Evolutionary conservation across 2,888 invertebrate genomes (phyloP).

Genomic region (Gisinianus flammeolus): DNA sequence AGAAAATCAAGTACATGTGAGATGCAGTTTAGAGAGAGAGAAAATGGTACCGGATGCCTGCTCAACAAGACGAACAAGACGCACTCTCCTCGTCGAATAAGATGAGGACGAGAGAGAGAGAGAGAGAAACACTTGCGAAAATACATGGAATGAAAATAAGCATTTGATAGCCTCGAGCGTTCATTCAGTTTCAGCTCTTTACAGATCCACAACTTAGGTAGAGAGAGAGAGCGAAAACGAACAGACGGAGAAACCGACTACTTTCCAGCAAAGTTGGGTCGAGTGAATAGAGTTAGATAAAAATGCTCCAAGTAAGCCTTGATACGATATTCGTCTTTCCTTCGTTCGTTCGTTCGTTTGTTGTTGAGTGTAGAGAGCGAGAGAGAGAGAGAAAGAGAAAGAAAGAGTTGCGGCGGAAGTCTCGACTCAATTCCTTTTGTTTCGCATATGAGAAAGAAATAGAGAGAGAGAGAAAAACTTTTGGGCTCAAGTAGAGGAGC

Average conservation of each 20-base stretch:
- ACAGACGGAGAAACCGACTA: not conserved
- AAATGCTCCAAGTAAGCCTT: not conserved
- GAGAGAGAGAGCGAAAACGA: too few relatives aligned
- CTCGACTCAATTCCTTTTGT: conserved; percentile 14
- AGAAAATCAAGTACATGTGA: not conserved
- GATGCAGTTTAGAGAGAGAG: not conserved
- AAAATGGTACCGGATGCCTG: conserved; percentile 7
- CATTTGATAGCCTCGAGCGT: conserved; percentile 41
- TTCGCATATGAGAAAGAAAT: not conserved
- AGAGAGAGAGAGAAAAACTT: conserved; percentile 35
- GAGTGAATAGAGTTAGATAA: not conserved
- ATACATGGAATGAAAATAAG: conserved; percentile 41
- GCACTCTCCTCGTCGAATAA: not conserved
- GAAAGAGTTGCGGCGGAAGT: conserved; percentile 18
- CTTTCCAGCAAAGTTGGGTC: not conserved
- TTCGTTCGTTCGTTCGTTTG: too few relatives aligned
- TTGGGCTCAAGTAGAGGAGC: conserved; percentile 22
- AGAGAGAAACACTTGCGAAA: conserved; percentile 39
- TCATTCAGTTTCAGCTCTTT: conserved; percentile 22
- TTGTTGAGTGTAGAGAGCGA: not conserved
- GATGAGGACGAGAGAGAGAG: not conserved
- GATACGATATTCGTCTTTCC: too few relatives aligned
- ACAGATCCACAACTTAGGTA: too few relatives aligned
- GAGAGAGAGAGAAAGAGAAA: not conserved
- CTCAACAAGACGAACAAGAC: not conserved